Percentiles rank a stretch among this genome's conserved stretches.
Evolutionary conservation across 92 coral and sea anemone genomes (phyloP).

Genomic region (Muricea muricata): DNA sequence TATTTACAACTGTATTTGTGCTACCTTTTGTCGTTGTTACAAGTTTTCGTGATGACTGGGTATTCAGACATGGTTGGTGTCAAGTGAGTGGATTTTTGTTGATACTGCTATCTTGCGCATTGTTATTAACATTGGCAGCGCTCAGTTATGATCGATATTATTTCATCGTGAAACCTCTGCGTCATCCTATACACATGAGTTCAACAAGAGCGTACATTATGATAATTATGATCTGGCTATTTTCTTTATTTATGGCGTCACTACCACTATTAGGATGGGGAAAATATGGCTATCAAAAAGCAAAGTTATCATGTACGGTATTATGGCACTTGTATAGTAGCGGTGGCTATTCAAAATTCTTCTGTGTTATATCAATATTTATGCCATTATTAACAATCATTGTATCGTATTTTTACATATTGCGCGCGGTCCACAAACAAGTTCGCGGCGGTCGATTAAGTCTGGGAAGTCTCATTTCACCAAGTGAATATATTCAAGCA

Average conservation of each 20-base stretch:
- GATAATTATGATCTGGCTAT: constrained; percentile 75
- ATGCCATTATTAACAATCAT: constrained; percentile 73
- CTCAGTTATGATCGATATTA: constrained; percentile 93
- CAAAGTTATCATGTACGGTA: constrained; percentile 83
- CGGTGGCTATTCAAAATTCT: constrained; percentile 88
- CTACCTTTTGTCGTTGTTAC: constrained; percentile 86
- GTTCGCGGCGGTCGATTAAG: constrained; percentile 76
- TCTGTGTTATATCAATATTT: constrained; percentile 59
- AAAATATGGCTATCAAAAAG: constrained; percentile 77
- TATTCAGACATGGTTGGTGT: constrained; percentile 84
- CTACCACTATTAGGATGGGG: constrained; percentile 98
- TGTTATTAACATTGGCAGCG: constrained; percentile 79
- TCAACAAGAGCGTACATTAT: constrained; percentile 71
- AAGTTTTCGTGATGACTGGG: constrained; percentile 73
- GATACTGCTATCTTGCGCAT: constrained; percentile 73
- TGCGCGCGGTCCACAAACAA: constrained; percentile 91
- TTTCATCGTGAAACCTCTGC: constrained; percentile 87
- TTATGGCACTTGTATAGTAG: constrained; percentile 80
- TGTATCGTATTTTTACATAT: constrained; percentile 81
- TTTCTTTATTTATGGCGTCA: constrained; percentile 79
- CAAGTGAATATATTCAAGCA: constrained; percentile 60
- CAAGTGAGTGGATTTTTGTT: constrained; percentile 81
- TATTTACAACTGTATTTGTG: constrained; percentile 68
- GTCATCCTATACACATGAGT: constrained; percentile 81
- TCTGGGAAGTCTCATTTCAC: constrained; percentile 42